Conservation (phyloP, 2,113 vertebrate genomes). For the Columbina picui region DNA sequence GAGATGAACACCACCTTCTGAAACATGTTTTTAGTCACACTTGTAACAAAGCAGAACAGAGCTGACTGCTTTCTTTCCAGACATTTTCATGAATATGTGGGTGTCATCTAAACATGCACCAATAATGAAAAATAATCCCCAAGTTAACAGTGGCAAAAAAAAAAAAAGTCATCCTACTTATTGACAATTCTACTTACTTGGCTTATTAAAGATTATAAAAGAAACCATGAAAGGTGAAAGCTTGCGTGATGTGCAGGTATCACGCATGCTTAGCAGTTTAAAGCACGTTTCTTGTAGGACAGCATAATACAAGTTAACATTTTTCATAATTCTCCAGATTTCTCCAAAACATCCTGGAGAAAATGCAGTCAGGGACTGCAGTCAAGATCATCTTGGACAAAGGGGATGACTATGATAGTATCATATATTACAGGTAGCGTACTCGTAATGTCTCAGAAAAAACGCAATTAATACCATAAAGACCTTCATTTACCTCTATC, state of each 20-base stretch:
- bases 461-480: slow-evolving; percentile 23
- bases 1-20: not conserved
- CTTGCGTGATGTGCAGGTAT: not conserved
- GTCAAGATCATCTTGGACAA: not conserved
- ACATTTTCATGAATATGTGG: not conserved
- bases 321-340: not conserved
- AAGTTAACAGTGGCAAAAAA: not conserved
- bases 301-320: not conserved
- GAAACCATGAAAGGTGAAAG: not conserved
- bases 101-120: not conserved
- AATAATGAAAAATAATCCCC: not conserved
- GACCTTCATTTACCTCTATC: slow-evolving; percentile 25
- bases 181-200: not conserved
- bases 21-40: not conserved
- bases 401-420: not conserved
- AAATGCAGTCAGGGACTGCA: not conserved
- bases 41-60: not conserved
- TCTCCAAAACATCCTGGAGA: not conserved
- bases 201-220: not conserved
- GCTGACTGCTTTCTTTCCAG: not conserved
- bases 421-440: not conserved
- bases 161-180: not conserved
- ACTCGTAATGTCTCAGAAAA: slow-evolving; percentile 13
- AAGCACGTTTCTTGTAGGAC: not conserved
- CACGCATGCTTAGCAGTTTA: not conserved